Base-by-base conservation (phyloP, 64 coral and sea anemone species). In the Acropora yongei region DNA sequence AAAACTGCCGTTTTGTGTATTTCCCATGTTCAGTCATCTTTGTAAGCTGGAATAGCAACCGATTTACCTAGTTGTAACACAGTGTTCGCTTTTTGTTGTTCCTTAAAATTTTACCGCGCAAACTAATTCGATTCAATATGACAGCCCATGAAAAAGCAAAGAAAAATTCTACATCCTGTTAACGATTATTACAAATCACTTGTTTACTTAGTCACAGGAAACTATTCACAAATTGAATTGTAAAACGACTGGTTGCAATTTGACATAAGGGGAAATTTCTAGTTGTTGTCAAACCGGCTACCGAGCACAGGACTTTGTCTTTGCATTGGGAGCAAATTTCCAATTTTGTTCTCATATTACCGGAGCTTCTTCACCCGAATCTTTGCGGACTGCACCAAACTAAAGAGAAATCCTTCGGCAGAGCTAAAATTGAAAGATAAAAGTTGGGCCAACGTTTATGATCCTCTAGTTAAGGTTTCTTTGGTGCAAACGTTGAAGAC, bases 101-200 rank as follows among this genome's bases (percentile, higher is more conserved):
- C n/a, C 9, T 40, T 4, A 40, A 41, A 30, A 6, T 72, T 57
- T 43, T 61, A 80, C 14, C 57, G 16, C 50, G 42, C 20, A 65
- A 10, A 43, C 10, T 2, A 76, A 16, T 42, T 30, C 30, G 30
- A 30, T 30, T 30, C 30, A 30, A 30, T 30, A 30, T 30, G 30
- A 30, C 30, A 75, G 40, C 44, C 1, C 14, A 17, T 14, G 12
- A 47, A 78, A 16, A 47, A 17, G 68, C 75, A 6, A 78, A 78
- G 44, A 1, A 18, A 30, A 18, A 18, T 75, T 63, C 60, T 63
- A 63, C 60, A 63, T 63, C 60, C 60, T 75, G 73, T 46, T 47
- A 84, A 48, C 44, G 44, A 84, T 69, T 84, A 84, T 71, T 71
- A 71, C 82, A 84, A 43, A 19, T 69, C 57, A 13, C 61, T 43